Evolutionary conservation across 1,140 invertebrate genomes (phyloP).

Genomic region (Arctopsyche grandis): DNA sequence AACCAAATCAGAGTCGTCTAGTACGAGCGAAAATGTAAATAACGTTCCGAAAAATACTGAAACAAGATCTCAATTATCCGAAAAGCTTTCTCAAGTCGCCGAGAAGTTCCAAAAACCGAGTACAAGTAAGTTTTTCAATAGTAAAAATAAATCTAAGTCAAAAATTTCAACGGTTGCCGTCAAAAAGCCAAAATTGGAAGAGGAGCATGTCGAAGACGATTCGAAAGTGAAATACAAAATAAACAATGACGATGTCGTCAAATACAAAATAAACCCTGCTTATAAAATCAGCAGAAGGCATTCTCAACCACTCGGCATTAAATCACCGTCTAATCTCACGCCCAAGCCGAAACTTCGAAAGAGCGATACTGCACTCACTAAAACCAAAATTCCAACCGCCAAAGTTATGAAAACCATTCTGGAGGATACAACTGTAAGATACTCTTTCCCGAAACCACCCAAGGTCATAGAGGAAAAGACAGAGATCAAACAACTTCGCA

Average conservation of each 20-base stretch:
- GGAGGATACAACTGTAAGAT: slow-evolving; percentile 43
- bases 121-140: background rate
- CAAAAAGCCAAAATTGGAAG: background rate
- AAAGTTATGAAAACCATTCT: slow-evolving; percentile 44
- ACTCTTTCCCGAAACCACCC: slow-evolving; percentile 47
- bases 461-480: slow-evolving; percentile 8
- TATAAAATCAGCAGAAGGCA: slow-evolving; percentile 18
- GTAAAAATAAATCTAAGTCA: background rate
- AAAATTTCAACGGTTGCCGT: slow-evolving; percentile 11
- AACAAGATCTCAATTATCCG: background rate
- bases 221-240: slow-evolving; percentile 40
- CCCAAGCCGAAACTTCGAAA: slow-evolving; percentile 2
- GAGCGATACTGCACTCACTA: slow-evolving; percentile 38
- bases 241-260: slow-evolving; percentile 24
- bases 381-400: slow-evolving; percentile 8
- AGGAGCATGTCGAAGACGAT: slow-evolving; percentile 13
- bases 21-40: background rate
- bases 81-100: background rate
- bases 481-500: background rate
- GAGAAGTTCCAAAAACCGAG: background rate
- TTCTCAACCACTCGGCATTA: background rate
- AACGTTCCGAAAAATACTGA: background rate
- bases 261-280: slow-evolving; percentile 45
- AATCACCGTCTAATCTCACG: background rate
- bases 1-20: background rate